Evolutionary conservation across 2,888 invertebrate species (phyloP), one percentile per base, ranked within the genome.

Genomic region (Sminthurinus aureus): DNA sequence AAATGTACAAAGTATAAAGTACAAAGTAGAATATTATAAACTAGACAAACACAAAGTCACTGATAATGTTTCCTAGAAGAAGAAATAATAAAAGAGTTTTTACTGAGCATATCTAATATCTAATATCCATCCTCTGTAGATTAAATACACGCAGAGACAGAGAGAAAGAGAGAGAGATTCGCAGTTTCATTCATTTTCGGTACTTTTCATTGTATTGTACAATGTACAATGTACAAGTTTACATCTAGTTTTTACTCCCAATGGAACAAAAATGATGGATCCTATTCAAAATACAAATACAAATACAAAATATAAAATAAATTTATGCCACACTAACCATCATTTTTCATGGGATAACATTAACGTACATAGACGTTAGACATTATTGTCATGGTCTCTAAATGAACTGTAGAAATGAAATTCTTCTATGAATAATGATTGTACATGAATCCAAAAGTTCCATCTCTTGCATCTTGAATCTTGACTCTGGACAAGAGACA

Each of bases 371-470:
- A 73, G 79, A 83, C 83, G 79, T 79, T 18, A 58, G 79, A 83
- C 83, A 83, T 79, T 83, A 71, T 83, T 83, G 83, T 83, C 83
- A 83, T 79, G 73, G 79, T 69, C 74, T 83, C 74, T 79, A 79
- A 79, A 83, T 73, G 79, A 79, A 79, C 66, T 71, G 64, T 64
- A 83, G 69, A 83, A 83, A 83, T 79, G 74, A 83, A 79, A 79
- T 67, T 74, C 66, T 20, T 64, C 13, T 77, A 69, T 83, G 83
- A 83, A 78, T 79, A 78, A 83, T 79, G 79, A 79, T 50, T 69
- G 51, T 18, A 67, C 20, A n/a, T 71, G 71, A 66, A 18, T 38
- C n/a, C n/a, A n/a, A n/a, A 38, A 38, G 38, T 38, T n/a, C n/a
- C 26, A 22, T 71, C 71, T 71, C 24, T 38, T 4, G 38, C 1